These are phyloP conservation scores for Atta cephalotes DNA, from an alignment of 1,140 invertebrate species.

Conservation along the genomic window DNA sequence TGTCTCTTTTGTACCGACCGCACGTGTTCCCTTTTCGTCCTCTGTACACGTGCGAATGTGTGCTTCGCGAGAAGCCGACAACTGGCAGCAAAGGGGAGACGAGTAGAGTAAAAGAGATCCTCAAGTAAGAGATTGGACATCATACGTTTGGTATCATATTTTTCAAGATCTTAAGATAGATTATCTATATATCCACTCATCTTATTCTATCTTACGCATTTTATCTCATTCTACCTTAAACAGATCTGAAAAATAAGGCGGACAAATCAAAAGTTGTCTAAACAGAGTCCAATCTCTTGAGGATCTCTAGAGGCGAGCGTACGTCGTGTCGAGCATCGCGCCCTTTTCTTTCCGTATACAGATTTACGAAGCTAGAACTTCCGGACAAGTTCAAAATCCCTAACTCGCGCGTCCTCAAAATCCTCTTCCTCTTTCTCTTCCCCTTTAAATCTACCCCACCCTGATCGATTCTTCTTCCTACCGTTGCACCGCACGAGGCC, in stretches of 20 bases:
- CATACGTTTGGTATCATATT: no score
- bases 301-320: constrained; percentile 46
- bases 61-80: constrained; percentile 53
- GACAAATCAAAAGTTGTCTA: no score
- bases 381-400: constrained; percentile 42
- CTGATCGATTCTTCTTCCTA: constrained; percentile 60
- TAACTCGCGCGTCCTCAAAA: constrained; percentile 65
- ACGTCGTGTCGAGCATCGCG: constrained; percentile 17
- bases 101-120: no score
- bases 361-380: constrained; percentile 41
- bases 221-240: no score
- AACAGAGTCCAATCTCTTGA: no score
- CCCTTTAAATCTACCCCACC: constrained; percentile 64
- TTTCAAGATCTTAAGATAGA: no score
- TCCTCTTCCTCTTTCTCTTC: constrained; percentile 54
- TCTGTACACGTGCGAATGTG: constrained; percentile 31
- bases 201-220: no score
- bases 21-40: constrained; percentile 43
- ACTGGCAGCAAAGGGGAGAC: constrained; percentile 60
- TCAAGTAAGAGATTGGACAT: no score
- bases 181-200: no score
- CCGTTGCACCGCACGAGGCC: constrained; percentile 67
- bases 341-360: constrained; percentile 60
- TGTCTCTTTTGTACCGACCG: constrained; percentile 59
- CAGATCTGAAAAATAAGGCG: no score